phyloP scores from a whole-genome alignment of 1,140 invertebrate species.

The Danaus plexippus region DNA sequence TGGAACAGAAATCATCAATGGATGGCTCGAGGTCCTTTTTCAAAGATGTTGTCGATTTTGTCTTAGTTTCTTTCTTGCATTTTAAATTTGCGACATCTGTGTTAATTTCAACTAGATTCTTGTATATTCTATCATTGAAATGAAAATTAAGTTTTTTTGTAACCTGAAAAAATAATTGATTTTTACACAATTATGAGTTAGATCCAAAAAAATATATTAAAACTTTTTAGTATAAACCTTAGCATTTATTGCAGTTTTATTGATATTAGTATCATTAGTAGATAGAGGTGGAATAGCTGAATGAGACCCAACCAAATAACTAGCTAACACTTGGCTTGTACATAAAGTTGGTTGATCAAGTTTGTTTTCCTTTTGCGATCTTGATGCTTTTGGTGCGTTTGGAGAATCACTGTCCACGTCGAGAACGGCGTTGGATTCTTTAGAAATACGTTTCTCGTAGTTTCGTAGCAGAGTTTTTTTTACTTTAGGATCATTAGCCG shows the following conservation, averaged over 20 bases:
- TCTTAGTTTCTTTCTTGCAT: conserved; percentile 36
- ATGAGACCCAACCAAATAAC: conserved; percentile 47
- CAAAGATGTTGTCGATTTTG: conserved; percentile 18
- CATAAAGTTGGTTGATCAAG: conserved; percentile 43
- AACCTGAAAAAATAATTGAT: conserved; percentile 36
- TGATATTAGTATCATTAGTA: conserved; percentile 31
- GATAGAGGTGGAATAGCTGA: conserved; percentile 24
- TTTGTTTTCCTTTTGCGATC: conserved; percentile 28
- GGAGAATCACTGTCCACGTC: conserved; percentile 32
- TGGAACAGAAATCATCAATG: conserved; percentile 62
- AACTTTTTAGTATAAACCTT: conserved; percentile 33
- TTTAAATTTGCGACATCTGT: conserved; percentile 37
- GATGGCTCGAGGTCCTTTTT: conserved; percentile 63
- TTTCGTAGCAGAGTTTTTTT: conserved; percentile 56
- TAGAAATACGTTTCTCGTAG: conserved; percentile 33
- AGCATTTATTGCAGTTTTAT: conserved; percentile 33
- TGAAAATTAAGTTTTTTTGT: conserved; percentile 66
- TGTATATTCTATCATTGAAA: conserved; percentile 65
- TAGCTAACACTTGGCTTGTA: conserved; percentile 46
- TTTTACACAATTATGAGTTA: conserved; percentile 1
- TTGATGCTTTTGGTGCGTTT: conserved; percentile 17
- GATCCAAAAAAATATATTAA: conserved; percentile 7
- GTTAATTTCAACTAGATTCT: conserved; percentile 66
- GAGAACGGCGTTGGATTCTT: conserved; percentile 22
- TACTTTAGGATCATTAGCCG: conserved; percentile 40